These are phyloP conservation scores for Uropetala carovei DNA, from an alignment of 2,888 invertebrate genomes.

Conservation along the genomic window DNA sequence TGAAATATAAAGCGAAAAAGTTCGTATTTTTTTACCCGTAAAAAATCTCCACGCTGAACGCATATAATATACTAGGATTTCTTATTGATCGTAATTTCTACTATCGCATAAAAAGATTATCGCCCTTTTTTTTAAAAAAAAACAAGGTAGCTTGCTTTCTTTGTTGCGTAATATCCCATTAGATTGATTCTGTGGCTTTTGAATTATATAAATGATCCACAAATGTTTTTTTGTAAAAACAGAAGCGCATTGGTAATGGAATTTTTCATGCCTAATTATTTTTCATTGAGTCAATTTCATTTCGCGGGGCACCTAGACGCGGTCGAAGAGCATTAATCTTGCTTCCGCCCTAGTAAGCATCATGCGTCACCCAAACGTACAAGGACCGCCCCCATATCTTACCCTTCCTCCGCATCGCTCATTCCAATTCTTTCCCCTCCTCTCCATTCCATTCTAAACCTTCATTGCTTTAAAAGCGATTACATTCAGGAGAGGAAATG, in stretches of 20 bases:
- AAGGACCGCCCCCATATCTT: not conserved
- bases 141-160: too few relatives aligned
- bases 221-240: not conserved
- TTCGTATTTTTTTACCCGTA: too few relatives aligned
- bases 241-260: not conserved
- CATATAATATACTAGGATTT: too few relatives aligned
- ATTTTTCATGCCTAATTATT: constrained; percentile 9
- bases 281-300: constrained; percentile 53
- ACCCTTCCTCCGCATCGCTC: not conserved
- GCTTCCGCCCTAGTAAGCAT: constrained; percentile 48
- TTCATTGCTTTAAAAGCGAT: constrained; percentile 54
- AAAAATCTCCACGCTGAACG: too few relatives aligned
- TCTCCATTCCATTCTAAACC: not conserved
- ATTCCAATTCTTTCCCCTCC: not conserved
- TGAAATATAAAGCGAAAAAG: too few relatives aligned
- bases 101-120: too few relatives aligned
- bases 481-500: constrained; percentile 52
- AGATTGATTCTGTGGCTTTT: too few relatives aligned
- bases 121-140: too few relatives aligned
- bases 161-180: too few relatives aligned
- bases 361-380: constrained; percentile 19
- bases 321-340: constrained; percentile 51
- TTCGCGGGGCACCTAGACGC: not conserved
- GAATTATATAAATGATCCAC: not conserved
- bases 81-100: too few relatives aligned